Percentiles rank a stretch among this genome's conserved stretches.
These are phyloP conservation scores for Mechanitis messenoides DNA, from an alignment of 2,888 invertebrate species.

Conservation along the genomic window DNA sequence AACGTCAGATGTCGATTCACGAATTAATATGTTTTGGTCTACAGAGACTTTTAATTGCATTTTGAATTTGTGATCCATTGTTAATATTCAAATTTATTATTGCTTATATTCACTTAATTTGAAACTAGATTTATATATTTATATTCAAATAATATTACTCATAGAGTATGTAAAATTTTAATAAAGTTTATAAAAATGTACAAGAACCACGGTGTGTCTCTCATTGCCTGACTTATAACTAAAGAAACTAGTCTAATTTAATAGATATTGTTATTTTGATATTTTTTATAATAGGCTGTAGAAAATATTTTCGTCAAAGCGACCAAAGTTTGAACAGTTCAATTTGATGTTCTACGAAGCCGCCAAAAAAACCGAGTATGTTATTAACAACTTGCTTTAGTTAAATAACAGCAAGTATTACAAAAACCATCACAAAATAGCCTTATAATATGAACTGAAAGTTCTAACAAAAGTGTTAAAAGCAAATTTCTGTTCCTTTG, in stretches of 20 bases:
- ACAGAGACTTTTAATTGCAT: constrained; percentile 12
- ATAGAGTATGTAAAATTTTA: not conserved
- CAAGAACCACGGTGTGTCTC: too few relatives aligned
- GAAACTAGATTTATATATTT: not conserved
- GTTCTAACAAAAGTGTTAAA: not conserved
- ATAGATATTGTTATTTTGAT: too few relatives aligned
- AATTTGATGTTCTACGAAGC: too few relatives aligned
- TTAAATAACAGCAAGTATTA: not conserved
- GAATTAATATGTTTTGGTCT: constrained; percentile 18
- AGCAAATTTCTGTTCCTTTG: constrained; percentile 23
- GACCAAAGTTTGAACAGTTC: too few relatives aligned
- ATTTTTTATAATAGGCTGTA: too few relatives aligned
- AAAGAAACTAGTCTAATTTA: too few relatives aligned
- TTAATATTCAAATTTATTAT: not conserved
- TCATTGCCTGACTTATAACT: too few relatives aligned
- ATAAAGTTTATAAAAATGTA: too few relatives aligned
- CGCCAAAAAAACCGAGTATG: too few relatives aligned
- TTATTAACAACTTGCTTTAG: not conserved
- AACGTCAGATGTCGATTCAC: constrained; percentile 10
- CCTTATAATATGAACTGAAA: not conserved
- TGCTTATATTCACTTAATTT: not conserved
- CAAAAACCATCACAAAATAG: not conserved
- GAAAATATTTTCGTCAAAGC: too few relatives aligned
- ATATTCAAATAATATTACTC: not conserved
- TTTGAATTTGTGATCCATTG: constrained; percentile 11